Percentiles rank a stretch among this genome's conserved stretches.
Conservation (phyloP, 2,113 vertebrate species). For the Tachycineta bicolor region DNA sequence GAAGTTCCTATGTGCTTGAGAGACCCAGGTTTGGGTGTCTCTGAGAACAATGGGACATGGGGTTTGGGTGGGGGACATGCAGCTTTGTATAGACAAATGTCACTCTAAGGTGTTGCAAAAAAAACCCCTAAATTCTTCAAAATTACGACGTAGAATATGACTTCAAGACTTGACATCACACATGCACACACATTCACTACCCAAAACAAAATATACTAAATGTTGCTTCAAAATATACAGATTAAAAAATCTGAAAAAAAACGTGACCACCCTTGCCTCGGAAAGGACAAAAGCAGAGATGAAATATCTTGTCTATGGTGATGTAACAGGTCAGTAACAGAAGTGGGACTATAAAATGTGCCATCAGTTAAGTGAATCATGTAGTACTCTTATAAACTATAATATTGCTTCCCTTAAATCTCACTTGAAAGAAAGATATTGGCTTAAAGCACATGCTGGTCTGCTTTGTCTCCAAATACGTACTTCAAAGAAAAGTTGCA, state of each 20-base stretch:
- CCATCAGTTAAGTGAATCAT: slow-evolving; percentile 1
- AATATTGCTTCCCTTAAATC: slow-evolving; percentile 25
- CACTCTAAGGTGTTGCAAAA: neutral
- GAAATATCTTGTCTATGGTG: neutral
- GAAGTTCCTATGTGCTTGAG: neutral
- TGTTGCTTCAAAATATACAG: neutral
- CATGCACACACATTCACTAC: neutral
- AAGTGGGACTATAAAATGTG: neutral
- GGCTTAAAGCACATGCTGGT: neutral
- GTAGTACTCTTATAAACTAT: neutral
- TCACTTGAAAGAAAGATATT: slow-evolving; percentile 45
- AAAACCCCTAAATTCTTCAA: neutral
- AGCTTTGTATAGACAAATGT: neutral
- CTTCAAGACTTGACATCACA: neutral
- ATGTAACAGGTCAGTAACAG: slow-evolving; percentile 14
- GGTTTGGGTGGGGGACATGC: fast-evolving
- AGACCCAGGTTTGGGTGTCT: neutral
- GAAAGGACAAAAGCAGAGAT: neutral
- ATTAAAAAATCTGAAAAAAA: neutral
- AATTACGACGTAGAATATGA: neutral
- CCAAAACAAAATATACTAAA: neutral
- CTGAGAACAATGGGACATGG: fast-evolving
- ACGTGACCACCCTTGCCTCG: neutral
- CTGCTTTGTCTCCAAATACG: slow-evolving; percentile 38
- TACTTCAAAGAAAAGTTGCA: slow-evolving; percentile 47